These are phyloP conservation scores for Callimico goeldii DNA, from an alignment of 2,797 vertebrate genomes.

Conservation along the genomic window DNA sequence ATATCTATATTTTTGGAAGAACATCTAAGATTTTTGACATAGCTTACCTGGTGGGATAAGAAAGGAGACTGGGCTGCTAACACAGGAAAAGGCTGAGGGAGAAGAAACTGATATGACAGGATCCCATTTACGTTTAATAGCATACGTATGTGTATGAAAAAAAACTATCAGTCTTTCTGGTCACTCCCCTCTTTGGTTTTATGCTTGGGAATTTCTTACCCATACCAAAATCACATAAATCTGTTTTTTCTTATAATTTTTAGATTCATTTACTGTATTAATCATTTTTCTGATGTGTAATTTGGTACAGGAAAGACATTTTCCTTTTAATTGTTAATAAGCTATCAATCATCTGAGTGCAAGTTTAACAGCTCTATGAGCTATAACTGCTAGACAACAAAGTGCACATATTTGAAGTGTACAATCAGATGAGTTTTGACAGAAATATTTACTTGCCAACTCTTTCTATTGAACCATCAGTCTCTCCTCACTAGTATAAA, in stretches of 20 bases:
- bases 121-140: background rate
- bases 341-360: background rate
- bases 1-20: background rate
- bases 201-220: background rate
- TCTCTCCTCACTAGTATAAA: background rate
- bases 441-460: background rate
- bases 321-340: conserved; percentile 1
- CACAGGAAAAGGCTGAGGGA: background rate
- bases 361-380: background rate
- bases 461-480: background rate
- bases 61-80: background rate
- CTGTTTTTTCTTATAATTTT: background rate
- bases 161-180: background rate
- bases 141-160: background rate
- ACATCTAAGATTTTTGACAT: background rate
- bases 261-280: background rate
- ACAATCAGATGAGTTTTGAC: background rate
- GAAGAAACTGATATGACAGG: background rate
- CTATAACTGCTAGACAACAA: background rate
- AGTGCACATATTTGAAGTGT: background rate
- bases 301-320: background rate
- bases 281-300: background rate
- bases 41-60: background rate
- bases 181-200: background rate
- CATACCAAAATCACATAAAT: background rate